These are phyloP conservation scores for Pachyuromys duprasi DNA, from an alignment of 2,797 vertebrate genomes.

Conservation along the genomic window DNA sequence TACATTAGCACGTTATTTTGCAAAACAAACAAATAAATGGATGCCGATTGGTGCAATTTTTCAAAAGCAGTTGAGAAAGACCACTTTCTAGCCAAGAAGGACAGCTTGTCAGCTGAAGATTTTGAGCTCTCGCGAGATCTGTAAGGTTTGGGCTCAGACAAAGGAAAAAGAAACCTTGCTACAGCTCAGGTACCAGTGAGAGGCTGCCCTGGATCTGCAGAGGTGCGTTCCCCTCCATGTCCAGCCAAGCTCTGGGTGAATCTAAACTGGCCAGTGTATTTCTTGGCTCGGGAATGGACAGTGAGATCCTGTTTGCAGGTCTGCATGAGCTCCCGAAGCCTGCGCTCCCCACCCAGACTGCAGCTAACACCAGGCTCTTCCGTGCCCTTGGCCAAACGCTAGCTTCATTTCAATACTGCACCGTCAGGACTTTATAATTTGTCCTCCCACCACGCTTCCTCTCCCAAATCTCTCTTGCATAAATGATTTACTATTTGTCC, in stretches of 20 bases:
- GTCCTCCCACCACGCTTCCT: conserved; percentile 70
- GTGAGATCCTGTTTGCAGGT: conserved; percentile 42
- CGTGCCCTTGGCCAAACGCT: conserved; percentile 63
- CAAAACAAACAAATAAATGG: neutral
- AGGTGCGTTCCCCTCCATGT: neutral
- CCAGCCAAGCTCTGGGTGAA: conserved; percentile 1
- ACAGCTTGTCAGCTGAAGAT: conserved; percentile 12
- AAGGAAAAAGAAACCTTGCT: conserved; percentile 24
- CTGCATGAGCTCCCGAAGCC: conserved; percentile 11
- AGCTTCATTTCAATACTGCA: conserved; percentile 80
- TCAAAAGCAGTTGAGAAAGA: conserved; percentile 53
- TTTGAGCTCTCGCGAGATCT: conserved; percentile 15
- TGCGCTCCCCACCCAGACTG: conserved; percentile 52
- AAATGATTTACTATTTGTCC: conserved; percentile 82
- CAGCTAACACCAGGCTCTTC: conserved; percentile 65
- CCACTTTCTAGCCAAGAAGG: neutral
- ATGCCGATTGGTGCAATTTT: neutral
- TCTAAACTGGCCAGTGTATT: conserved; percentile 42
- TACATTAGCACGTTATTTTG: neutral
- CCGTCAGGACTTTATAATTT: conserved; percentile 81
- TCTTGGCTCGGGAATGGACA: conserved; percentile 1
- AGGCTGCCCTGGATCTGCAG: neutral
- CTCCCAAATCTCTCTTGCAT: conserved; percentile 79
- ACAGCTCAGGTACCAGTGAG: neutral
- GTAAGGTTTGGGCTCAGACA: neutral